Evolutionary conservation across 1,140 invertebrate genomes (phyloP).

Genomic region (Matsumurasca onukii): DNA sequence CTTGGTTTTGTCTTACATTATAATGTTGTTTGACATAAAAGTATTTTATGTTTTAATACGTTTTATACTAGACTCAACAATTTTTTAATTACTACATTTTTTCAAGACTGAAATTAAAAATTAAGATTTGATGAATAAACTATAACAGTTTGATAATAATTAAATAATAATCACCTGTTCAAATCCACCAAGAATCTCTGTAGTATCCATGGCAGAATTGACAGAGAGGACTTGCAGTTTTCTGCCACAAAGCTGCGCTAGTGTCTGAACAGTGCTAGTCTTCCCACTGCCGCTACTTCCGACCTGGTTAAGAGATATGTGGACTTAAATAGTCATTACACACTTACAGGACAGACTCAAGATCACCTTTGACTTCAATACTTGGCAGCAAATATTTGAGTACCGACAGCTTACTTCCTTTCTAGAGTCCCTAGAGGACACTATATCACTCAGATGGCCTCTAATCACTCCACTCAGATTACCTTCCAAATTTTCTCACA

Average conservation of each 20-base stretch:
- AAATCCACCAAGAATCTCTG: constrained; percentile 92
- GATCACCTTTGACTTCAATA: not conserved
- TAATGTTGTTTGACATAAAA: no score
- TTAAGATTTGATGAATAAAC: no score
- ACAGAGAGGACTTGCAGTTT: constrained; percentile 77
- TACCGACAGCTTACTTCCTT: not conserved
- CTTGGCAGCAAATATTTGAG: not conserved
- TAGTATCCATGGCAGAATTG: constrained; percentile 93
- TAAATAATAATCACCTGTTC: constrained; percentile 80
- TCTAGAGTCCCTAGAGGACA: no score
- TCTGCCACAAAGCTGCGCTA: constrained; percentile 74
- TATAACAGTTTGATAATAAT: no score
- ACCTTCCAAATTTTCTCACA: no score
- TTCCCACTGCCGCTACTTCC: constrained; percentile 81
- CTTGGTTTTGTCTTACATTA: no score
- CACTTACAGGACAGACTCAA: constrained; percentile 54
- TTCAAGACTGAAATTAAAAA: no score
- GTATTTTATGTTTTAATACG: no score
- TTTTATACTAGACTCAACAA: no score
- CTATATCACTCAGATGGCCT: no score
- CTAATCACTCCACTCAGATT: no score
- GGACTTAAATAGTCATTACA: constrained; percentile 72
- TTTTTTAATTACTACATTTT: no score
- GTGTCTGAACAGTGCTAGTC: constrained; percentile 71
- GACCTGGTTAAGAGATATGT: constrained; percentile 80